phyloP scores from a whole-genome alignment of 2,888 invertebrate species.

The Mythimna lalbum region DNA sequence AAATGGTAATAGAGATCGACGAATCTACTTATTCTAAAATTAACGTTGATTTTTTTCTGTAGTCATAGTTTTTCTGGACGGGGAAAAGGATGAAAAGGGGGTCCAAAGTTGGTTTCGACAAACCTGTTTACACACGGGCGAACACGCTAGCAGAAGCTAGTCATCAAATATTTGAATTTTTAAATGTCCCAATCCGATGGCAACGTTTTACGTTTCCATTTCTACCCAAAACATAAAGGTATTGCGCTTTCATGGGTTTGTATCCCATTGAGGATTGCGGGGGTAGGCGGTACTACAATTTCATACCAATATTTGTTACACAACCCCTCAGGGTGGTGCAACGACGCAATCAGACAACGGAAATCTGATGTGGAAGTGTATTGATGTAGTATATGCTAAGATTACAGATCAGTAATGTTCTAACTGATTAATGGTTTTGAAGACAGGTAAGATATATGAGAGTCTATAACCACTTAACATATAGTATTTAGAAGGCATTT shows the following conservation, averaged over 20 bases:
- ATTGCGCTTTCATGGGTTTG: conserved; percentile 57
- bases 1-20: background rate
- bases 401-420: conserved; percentile 19
- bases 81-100: too few relatives aligned
- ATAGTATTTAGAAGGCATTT: too few relatives aligned
- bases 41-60: background rate
- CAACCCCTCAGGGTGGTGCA: conserved; percentile 61
- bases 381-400: conserved; percentile 28
- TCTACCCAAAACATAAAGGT: conserved; percentile 27
- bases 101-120: too few relatives aligned
- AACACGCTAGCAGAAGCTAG: background rate
- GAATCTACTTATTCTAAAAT: background rate
- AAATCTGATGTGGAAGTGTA: conserved; percentile 47
- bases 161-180: conserved; percentile 23
- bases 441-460: background rate
- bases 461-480: background rate
- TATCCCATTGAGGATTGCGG: conserved; percentile 63
- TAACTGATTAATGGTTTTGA: background rate
- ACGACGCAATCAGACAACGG: conserved; percentile 51
- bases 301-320: conserved; percentile 79
- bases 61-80: background rate
- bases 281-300: conserved; percentile 75
- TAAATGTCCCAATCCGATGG: conserved; percentile 19
- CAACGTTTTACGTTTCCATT: conserved; percentile 40
- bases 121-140: too few relatives aligned